A percentile compares a stretch with the other conserved stretches of the same genome.
Conservation (phyloP, 2,797 vertebrate genomes). For the Helicolenus hilgendorfi region DNA sequence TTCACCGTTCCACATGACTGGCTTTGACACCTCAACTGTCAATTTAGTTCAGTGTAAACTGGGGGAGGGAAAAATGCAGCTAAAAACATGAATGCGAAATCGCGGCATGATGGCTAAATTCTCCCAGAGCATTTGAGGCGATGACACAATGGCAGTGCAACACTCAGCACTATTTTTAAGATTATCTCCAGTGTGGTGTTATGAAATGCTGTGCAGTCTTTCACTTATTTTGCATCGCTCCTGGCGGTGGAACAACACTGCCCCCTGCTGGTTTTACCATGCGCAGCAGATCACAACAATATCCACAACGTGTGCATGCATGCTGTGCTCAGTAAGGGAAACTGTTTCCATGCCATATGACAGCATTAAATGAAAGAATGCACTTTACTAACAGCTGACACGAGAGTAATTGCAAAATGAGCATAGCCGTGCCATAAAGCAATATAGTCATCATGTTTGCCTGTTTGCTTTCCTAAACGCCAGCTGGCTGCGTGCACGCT, state of each 20-base stretch:
- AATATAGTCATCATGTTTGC: constrained; percentile 36
- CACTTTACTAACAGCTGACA: constrained; percentile 47
- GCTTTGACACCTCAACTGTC: constrained; percentile 60
- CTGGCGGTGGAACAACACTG: constrained; percentile 59
- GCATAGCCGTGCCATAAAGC: constrained; percentile 25
- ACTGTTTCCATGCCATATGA: constrained; percentile 5
- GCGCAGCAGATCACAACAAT: not conserved
- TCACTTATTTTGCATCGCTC: not conserved
- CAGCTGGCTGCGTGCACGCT: constrained; percentile 35
- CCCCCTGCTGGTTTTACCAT: constrained; percentile 56
- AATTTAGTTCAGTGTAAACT: constrained; percentile 30
- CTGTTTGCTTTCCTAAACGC: constrained; percentile 44
- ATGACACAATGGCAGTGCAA: constrained; percentile 75
- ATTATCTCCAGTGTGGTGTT: constrained; percentile 60
- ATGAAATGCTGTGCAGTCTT: constrained; percentile 65
- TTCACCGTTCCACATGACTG: constrained; percentile 48
- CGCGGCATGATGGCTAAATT: constrained; percentile 57
- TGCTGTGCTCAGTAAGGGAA: not conserved
- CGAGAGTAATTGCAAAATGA: constrained; percentile 25
- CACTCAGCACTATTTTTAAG: constrained; percentile 81
- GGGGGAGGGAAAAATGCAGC: not conserved
- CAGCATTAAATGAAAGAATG: constrained; percentile 25
- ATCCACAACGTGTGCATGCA: not conserved
- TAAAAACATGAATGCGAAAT: constrained; percentile 29
- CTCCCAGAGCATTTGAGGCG: constrained; percentile 51